Evolutionary conservation across 2,888 invertebrate species (phyloP), one percentile per base, ranked within the genome.

Genomic region (Polyommatus icarus): DNA sequence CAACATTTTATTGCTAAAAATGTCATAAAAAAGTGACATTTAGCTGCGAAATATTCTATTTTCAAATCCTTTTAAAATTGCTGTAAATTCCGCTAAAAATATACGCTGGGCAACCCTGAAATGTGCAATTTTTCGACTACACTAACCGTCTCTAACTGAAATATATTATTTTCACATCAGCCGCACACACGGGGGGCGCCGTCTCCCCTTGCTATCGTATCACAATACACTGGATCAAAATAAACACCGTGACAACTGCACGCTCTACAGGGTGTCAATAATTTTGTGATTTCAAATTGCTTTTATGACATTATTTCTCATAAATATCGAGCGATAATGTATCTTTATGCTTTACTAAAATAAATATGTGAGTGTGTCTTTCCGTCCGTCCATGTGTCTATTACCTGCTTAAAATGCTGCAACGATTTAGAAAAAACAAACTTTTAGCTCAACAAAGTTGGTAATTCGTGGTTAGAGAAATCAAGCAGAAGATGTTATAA

Each of bases 111-210:
- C 78, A 78, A 36, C 75, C 76, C 79, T 76, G 77, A 46, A 29
- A 71, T 36, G 40, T 54, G 20, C 71, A 78, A 76, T 78, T 77
- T 78, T 20, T 67, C 59, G 67, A 57, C 75, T 77, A 77, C 71
- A 73, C 54, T 77, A 78, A 73, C 78, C 83, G 78, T 78, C 76
- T 79, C 77, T 82, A 81, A 81, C 78, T 77, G 78, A 80, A 79
- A 81, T 80, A 79, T 87, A 89, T 89, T 77, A 90, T 89, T 88
- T 88, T 89, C 87, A 87, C 86, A 86, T 89, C 85, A 90, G 87
- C 85, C 85, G 85, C 86, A 88, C 87, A 85, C 86, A 85, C 88
- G 86, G 87, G 88, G 90, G 90, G 86, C 86, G 83, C 80, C 76
- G 76, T 82, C 84, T 87, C 87, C 87, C 86, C 85, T 29, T 75